Base-by-base conservation (phyloP, 2,888 invertebrate genomes). In the Yponomeuta sedellus region DNA sequence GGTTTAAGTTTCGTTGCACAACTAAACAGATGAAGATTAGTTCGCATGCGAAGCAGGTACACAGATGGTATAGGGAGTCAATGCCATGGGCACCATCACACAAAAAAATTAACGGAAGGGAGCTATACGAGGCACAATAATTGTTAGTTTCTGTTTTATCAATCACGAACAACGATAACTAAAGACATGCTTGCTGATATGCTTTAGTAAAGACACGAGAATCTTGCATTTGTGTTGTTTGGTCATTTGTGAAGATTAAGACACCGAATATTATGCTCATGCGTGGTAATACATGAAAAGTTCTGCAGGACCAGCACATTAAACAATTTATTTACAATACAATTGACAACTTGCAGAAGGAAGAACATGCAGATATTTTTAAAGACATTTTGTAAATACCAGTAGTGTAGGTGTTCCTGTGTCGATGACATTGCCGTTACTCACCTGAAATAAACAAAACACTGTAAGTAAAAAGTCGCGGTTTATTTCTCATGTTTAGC, bases 371-470 rank as follows among this genome's bases (percentile, higher is more conserved):
- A 16, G 16, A 52, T 52, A 52, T 52, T 3, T n/a, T 34, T 52
- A 52, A 52, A 52, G 44, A 52, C 44, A 64, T 64, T 34, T 73
- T 67, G 78, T 88, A 88, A 83, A 83, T 91, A 91, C 91, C 91
- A 91, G 88, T 79, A 91, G 78, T 77, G 91, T 88, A 75, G 88
- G 86, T 78, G 91, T 90, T 85, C 91, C 91, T 76, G 90, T 88
- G 79, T 91, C 91, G 90, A 91, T 88, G 89, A 90, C 90, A 90
- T 91, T 91, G 88, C 91, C 91, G 90, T 91, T 91, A 91, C 91
- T 90, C 90, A 91, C 90, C 91, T 91, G 88, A 74, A 89, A 89
- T 72, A 75, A 83, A 79, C 66, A 78, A 77, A 75, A 57, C 3
- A 10, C 10, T 19, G 1, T 20, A 22, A 59, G 20, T 59, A 19